Evolutionary conservation across 2,797 vertebrate species (phyloP), one percentile per base, ranked within the genome.

Genomic region (Peromyscus melanophrys): DNA sequence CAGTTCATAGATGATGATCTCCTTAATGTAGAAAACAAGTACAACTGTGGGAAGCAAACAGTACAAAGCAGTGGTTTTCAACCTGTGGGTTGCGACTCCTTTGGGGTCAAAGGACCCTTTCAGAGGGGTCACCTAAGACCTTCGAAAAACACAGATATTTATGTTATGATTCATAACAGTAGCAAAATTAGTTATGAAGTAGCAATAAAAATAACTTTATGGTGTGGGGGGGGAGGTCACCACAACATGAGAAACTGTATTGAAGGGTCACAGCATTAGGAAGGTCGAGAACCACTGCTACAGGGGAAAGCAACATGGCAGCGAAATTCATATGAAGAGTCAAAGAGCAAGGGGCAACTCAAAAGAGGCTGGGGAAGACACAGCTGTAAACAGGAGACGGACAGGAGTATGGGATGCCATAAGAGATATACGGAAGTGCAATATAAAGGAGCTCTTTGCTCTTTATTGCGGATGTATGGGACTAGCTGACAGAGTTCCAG

Each of bases 291-390:
- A 84, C 16, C 59, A 63, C 40, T 65, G 40, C 29, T 31, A 34
- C 11, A 95, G 85, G 75, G 19, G 92, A 86, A 94, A 92, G 81
- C 25, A 95, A 81, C 10, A 82, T 6, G 34, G 31, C 61, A 89
- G 23, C 59, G 21, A 40, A 92, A 87, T 3, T 71, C 43, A 52
- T 46, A 40, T 31, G 2, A 46, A 59, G 40, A 63, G 23, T 76
- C 57, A 27, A 65, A 92, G 73, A 91, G 37, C 52, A 92, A 80
- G 77, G 19, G 4, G 65, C 25, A n/a, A 84, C 71, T 83, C 31
- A 43, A 80, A 93, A 69, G 69, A 69, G 31, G n/a, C 61, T 67
- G 17, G 57, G 82, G 21, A 87, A 95, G 76, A 49, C 3, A 69
- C 31, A 37, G 27, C 13, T 86, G 83, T 80, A 78, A 57, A 16